These are phyloP conservation scores for Oxyruncus cristatus DNA, from an alignment of 2,113 vertebrate genomes.

Conservation along the genomic window DNA sequence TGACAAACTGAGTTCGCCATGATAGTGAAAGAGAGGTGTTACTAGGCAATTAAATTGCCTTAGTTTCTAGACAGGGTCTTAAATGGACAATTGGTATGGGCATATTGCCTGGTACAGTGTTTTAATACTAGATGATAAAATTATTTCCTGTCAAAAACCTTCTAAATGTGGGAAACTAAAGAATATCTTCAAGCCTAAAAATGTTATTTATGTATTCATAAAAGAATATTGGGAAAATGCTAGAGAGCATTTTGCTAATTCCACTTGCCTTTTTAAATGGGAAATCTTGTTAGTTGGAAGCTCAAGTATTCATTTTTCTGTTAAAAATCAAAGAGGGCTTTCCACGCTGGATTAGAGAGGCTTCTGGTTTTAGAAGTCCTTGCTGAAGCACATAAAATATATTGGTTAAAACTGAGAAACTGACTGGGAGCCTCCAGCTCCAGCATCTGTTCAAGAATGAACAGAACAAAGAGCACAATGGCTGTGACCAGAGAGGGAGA, in stretches of 20 bases:
- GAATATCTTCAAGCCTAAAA: background rate
- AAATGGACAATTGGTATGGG: background rate
- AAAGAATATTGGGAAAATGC: background rate
- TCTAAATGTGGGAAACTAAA: background rate
- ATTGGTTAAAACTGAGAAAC: conserved; percentile 6
- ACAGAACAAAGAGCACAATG: background rate
- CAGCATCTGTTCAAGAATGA: background rate
- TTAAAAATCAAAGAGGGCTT: background rate
- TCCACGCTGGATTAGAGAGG: background rate
- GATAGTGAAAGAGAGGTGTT: background rate
- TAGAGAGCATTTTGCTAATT: background rate
- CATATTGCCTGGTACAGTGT: background rate
- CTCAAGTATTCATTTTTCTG: background rate
- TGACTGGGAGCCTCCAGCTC: background rate
- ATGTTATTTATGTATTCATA: background rate
- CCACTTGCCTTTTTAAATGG: background rate
- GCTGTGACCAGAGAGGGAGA: background rate
- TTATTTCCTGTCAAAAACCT: background rate
- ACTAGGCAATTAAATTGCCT: background rate
- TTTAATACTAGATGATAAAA: background rate
- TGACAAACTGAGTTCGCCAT: background rate
- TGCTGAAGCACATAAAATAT: background rate
- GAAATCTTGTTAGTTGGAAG: background rate
- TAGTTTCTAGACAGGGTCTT: background rate
- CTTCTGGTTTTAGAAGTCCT: background rate